A percentile compares a stretch with the other conserved stretches of the same genome.
phyloP scores from a whole-genome alignment of 2,113 vertebrate genomes.

The Atherinomorus stipes region DNA sequence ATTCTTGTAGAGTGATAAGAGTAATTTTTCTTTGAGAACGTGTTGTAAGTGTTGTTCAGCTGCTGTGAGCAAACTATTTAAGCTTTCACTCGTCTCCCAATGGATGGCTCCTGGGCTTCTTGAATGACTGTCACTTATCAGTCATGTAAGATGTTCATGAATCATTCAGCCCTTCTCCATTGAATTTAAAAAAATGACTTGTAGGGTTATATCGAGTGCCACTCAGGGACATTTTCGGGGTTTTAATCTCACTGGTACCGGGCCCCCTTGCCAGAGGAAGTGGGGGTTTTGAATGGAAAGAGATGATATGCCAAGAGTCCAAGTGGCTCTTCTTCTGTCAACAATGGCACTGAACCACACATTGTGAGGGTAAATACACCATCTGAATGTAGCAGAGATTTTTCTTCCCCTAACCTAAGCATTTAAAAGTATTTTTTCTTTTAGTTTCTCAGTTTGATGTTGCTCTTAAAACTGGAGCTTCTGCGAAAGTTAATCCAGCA shows the following conservation, averaged over 20 bases:
- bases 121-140: constrained; percentile 51
- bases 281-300: not conserved
- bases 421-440: too few species aligned
- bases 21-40: constrained; percentile 28
- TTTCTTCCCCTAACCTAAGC: too few species aligned
- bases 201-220: constrained; percentile 50
- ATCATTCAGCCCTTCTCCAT: constrained; percentile 62
- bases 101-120: constrained; percentile 12
- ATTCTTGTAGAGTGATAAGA: constrained; percentile 44
- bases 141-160: constrained; percentile 61
- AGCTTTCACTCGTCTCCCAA: constrained; percentile 1
- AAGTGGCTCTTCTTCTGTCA: not conserved
- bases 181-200: constrained; percentile 60
- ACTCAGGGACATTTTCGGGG: constrained; percentile 56
- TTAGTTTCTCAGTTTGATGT: too few species aligned
- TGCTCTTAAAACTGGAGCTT: too few species aligned
- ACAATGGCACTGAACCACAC: not conserved
- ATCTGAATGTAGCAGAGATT: too few species aligned
- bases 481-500: too few species aligned
- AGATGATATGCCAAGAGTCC: constrained; percentile 3
- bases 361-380: too few species aligned
- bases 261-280: not conserved
- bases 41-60: constrained; percentile 19
- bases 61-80: constrained; percentile 3
- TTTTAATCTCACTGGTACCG: constrained; percentile 43